Conservation (phyloP, 2,888 invertebrate genomes). For the Drosophila peninsularis region DNA sequence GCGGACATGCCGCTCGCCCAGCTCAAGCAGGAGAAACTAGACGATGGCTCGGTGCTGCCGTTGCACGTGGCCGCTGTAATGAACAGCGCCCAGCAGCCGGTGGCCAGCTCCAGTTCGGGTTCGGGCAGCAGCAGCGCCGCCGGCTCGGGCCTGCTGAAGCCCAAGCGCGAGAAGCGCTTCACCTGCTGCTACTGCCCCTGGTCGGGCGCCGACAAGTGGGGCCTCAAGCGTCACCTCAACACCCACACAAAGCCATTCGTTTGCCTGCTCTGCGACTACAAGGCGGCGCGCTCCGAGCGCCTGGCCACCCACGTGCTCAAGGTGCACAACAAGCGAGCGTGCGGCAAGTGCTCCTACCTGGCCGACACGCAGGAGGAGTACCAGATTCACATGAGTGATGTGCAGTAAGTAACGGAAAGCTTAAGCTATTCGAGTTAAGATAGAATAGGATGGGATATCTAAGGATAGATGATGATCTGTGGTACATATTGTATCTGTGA, state of each 20-base stretch:
- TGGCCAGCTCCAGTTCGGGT: conserved; percentile 72
- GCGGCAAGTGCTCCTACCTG: conserved; percentile 94
- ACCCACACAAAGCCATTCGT: conserved; percentile 96
- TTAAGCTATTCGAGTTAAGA: too few relatives aligned
- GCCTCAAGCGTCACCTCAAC: conserved; percentile 95
- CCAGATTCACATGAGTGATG: conserved; percentile 91
- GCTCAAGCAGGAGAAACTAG: conserved; percentile 84
- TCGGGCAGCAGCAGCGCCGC: conserved; percentile 60
- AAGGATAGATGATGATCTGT: too few relatives aligned
- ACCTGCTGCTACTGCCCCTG: conserved; percentile 96
- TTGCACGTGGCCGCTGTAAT: conserved; percentile 60
- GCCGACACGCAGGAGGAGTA: conserved; percentile 93
- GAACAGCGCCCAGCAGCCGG: conserved; percentile 66
- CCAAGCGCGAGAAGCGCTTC: conserved; percentile 89
- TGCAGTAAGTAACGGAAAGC: conserved; percentile 87
- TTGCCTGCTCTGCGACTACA: conserved; percentile 96
- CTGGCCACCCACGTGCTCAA: conserved; percentile 95
- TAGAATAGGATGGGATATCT: too few relatives aligned
- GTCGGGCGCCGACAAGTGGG: conserved; percentile 97
- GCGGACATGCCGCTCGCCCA: conserved; percentile 82
- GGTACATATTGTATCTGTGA: too few relatives aligned
- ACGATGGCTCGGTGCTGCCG: conserved; percentile 72
- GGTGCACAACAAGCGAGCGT: conserved; percentile 95
- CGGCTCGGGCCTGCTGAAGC: conserved; percentile 76
- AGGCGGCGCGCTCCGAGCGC: conserved; percentile 95